Conservation (phyloP, 2,797 vertebrate genomes). For the Poecilia gillii region DNA sequence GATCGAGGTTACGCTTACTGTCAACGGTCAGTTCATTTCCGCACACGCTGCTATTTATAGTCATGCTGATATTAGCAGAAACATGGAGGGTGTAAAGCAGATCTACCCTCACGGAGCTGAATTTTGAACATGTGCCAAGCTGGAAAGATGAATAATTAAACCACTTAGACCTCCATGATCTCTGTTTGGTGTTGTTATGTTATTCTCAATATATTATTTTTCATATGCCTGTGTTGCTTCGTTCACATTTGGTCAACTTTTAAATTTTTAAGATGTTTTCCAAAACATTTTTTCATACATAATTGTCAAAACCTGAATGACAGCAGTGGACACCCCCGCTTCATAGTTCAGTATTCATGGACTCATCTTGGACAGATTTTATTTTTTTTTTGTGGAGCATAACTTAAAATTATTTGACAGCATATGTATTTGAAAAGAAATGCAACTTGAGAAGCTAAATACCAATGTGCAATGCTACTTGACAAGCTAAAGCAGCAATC, state of each 20-base stretch:
- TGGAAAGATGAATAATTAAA: not conserved
- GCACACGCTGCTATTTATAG: conserved; percentile 5
- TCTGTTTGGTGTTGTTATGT: conserved; percentile 10
- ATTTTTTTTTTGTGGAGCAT: not conserved
- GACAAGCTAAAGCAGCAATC: not conserved
- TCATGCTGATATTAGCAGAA: not conserved
- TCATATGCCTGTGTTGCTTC: not conserved
- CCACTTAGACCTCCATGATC: not conserved
- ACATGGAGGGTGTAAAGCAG: not conserved
- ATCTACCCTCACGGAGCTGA: not conserved
- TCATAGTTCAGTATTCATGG: not conserved
- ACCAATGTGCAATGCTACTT: not conserved
- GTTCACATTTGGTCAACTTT: not conserved
- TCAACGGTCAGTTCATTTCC: conserved; percentile 86
- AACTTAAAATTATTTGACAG: not conserved
- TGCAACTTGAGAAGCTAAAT: not conserved
- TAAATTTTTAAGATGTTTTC: not conserved
- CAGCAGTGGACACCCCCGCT: not conserved
- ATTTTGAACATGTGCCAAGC: not conserved
- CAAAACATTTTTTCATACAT: not conserved
- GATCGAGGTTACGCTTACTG: conserved; percentile 89
- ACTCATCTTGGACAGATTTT: not conserved
- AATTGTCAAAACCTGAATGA: not conserved
- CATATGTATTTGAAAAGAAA: not conserved
- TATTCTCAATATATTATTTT: not conserved